Evolutionary conservation across 2,113 vertebrate genomes (phyloP), one percentile per base, ranked within the genome.

Genomic region (Menura novaehollandiae): DNA sequence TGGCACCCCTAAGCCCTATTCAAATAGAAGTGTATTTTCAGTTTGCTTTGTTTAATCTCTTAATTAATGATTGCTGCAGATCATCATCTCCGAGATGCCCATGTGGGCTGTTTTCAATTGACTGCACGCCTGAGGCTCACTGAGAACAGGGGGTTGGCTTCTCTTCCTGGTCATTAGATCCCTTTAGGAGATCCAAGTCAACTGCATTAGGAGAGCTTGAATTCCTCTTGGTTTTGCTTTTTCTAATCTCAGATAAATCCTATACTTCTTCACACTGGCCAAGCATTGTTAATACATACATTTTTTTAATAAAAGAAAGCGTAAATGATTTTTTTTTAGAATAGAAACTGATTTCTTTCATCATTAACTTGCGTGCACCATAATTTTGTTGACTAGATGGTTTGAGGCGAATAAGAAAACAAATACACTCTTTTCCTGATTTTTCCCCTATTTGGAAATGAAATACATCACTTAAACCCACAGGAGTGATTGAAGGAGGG

Each of bases 141-240:
- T 47, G 52, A 49, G 75, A 53, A 14, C 0, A 0, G 14, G 23
- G 20, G 22, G 0, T 9, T 60, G 51, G 21, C 59, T 56, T 87
- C 75, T 63, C 4, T 39, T 92, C 46, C 43, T 69, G 39, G 33
- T 71, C 13, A 22, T 66, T 53, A 41, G 46, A 35, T 62, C 43
- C 27, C 43, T 79, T 59, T 37, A 35, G 55, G 68, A 84, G 37
- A 26, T 43, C 53, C 46, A 59, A 77, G 76, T 52, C 33, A n/a
- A 58, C 14, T 47, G 49, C 33, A 8, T 79, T 43, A 49, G 22
- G 33, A 55, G 46, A 80, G n/a, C 43, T 46, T 49, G 46, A 58
- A 24, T 69, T 49, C n/a, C 77, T 91, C 37, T 51, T 76, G 11
- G 10, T 69, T 91, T 60, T 66, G 17, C 28, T 80, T 60, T 8